These are phyloP conservation scores for Thyatira batis DNA, from an alignment of 2,888 invertebrate species.

Conservation along the genomic window DNA sequence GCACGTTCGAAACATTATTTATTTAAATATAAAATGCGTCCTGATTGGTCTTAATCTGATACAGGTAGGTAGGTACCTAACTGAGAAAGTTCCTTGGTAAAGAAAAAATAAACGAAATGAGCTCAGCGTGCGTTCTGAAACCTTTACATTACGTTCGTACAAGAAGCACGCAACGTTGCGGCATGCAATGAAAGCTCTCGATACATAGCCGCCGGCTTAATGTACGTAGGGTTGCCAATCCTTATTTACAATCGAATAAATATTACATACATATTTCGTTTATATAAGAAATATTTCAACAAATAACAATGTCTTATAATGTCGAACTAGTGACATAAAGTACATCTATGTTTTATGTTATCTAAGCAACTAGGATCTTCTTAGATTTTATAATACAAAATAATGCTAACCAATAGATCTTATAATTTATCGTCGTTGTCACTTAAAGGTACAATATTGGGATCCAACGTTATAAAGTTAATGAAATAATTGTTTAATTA, in stretches of 20 bases:
- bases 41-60: slow-evolving; percentile 40
- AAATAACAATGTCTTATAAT: too few species aligned
- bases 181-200: slow-evolving; percentile 61
- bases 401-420: neutral
- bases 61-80: slow-evolving; percentile 30
- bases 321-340: too few species aligned
- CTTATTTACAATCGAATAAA: neutral
- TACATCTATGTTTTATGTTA: too few species aligned
- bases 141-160: slow-evolving; percentile 47
- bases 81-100: slow-evolving; percentile 36
- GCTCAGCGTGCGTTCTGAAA: slow-evolving; percentile 61
- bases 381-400: too few species aligned
- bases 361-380: too few species aligned
- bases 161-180: slow-evolving; percentile 63
- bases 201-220: slow-evolving; percentile 45
- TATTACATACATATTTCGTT: too few species aligned
- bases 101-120: slow-evolving; percentile 43
- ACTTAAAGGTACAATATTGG: too few species aligned
- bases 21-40: slow-evolving; percentile 24
- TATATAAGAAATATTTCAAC: too few species aligned
- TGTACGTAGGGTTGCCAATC: slow-evolving; percentile 43
- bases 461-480: neutral
- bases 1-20: slow-evolving; percentile 13
- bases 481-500: neutral
- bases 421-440: too few species aligned